These are phyloP conservation scores for Papilio demoleus DNA, from an alignment of 2,888 invertebrate genomes.

Conservation along the genomic window DNA sequence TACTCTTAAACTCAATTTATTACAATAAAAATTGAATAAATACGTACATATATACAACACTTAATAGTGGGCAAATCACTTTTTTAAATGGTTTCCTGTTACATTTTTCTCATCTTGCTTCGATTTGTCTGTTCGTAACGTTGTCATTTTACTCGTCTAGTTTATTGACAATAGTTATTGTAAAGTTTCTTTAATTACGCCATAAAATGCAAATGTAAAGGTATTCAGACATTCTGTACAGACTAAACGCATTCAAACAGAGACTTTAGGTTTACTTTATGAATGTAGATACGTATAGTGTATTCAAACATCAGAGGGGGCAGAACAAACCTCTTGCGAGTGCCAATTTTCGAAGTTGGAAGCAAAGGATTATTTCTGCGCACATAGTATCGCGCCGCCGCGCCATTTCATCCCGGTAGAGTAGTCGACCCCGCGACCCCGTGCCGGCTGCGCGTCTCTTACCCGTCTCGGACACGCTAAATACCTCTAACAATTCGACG, in stretches of 20 bases:
- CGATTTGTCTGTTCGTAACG: not conserved
- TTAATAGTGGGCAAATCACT: not conserved
- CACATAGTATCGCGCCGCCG: constrained; percentile 35
- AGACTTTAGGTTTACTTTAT: not conserved
- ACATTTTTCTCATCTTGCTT: not conserved
- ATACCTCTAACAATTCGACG: constrained; percentile 1
- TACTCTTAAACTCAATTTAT: not conserved
- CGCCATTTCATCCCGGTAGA: constrained; percentile 37
- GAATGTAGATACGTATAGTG: constrained; percentile 14
- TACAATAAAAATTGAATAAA: no score
- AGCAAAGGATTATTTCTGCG: constrained; percentile 39
- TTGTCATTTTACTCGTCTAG: not conserved
- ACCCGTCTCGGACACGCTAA: not conserved
- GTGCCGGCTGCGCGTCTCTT: constrained; percentile 21
- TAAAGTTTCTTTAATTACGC: not conserved
- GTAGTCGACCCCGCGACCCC: constrained; percentile 24
- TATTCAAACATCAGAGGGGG: constrained; percentile 25
- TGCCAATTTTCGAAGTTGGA: constrained; percentile 36
- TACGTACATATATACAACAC: not conserved
- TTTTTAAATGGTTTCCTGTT: not conserved
- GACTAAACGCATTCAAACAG: not conserved
- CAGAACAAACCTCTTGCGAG: constrained; percentile 36
- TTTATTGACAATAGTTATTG: not conserved
- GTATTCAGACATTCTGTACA: not conserved
- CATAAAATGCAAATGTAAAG: not conserved